Base-by-base conservation (phyloP, 2,113 vertebrate species). In the Ranitomeya variabilis region DNA sequence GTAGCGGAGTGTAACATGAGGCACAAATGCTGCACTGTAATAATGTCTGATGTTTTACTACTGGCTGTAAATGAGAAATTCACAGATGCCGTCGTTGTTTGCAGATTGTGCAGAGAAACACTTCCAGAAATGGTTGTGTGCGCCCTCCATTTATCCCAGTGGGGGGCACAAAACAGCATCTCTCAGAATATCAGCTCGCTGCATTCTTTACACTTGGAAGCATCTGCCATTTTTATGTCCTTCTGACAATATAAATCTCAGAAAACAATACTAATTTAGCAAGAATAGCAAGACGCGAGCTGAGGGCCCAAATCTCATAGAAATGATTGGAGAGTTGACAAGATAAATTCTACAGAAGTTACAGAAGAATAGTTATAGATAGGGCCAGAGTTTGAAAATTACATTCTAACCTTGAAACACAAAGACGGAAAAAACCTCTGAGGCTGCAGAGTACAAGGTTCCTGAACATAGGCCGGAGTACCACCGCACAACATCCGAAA, bases 61-160 rank as follows among this genome's bases (percentile, higher is more conserved):
- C n/a, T 26, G 64, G 64, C 62, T 71, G 64, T 54, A 71, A 81
- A 67, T 54, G 59, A 69, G 81, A 67, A 66, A 23, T 62, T 83
- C 82, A 55, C 66, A 84, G 66, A 84, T 71, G 64, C 82, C 14
- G 62, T 9, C 23, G 81, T 66, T 19, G 74, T 80, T 59, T 85
- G 67, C 83, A 74, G 83, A 73, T 59, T 73, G 37, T 80, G 26
- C 31, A 21, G 18, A 51, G 74, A 80, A 45, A 87, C 76, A 80
- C 77, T 87, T 87, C 84, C 86, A 87, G 77, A 69, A 87, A 87
- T 71, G 45, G 62, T n/a, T 67, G 62, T 45, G 76, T 52, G 16
- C 45, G 62, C 78, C 76, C 86, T 87, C 62, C 52, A 80, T 67
- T 87, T 87, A 80, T 87, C 86, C 76, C 86, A 87, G 86, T 31